Base-by-base conservation (phyloP, 2,113 vertebrate species). In the Caretta caretta region DNA sequence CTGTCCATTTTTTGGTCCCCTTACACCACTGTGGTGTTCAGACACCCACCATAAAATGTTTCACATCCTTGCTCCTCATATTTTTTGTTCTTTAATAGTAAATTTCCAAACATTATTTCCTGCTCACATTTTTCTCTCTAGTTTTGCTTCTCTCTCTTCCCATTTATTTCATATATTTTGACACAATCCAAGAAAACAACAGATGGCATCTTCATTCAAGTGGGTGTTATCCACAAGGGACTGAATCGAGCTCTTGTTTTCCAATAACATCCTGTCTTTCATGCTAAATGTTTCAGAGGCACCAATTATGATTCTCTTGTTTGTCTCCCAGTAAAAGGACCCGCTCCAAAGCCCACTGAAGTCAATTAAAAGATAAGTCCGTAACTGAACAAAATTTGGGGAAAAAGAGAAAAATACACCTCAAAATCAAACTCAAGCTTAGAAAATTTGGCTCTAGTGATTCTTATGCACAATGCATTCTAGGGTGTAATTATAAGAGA, bases 141-240 rank as follows among this genome's bases (percentile, higher is more conserved):
- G 0, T 90, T 96, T 90, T 95, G 69, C 69, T 80, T 94, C 93
- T 94, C 82, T 91, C 42, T 89, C 62, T 94, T 92, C 83, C 90
- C 94, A 80, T 90, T 93, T 94, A 96, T 95, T 95, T 95, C 87
- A 89, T 79, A 80, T 95, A 91, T 93, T 92, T 87, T 95, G 94
- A 93, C 75, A 93, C 0, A 22, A 91, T 84, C 62, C 93, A 96
- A 95, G 94, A 96, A 97, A 97, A 96, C 95, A 97, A 94, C 96
- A 97, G 94, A 96, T 97, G 94, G 95, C 89, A 96, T 94, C 79
- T 89, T 96, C 94, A 96, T 96, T 81, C 95, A 95, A 93, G 93
- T 93, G 96, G 94, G 85, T 96, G 93, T 95, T 96, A 96, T 93
- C 85, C 94, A 95, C 8, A 8, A 90, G 84, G 49, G 92, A 95